A percentile compares a stretch with the other conserved stretches of the same genome.
Conservation (phyloP, 2,797 vertebrate genomes). For the Premnoplex brunnescens region DNA sequence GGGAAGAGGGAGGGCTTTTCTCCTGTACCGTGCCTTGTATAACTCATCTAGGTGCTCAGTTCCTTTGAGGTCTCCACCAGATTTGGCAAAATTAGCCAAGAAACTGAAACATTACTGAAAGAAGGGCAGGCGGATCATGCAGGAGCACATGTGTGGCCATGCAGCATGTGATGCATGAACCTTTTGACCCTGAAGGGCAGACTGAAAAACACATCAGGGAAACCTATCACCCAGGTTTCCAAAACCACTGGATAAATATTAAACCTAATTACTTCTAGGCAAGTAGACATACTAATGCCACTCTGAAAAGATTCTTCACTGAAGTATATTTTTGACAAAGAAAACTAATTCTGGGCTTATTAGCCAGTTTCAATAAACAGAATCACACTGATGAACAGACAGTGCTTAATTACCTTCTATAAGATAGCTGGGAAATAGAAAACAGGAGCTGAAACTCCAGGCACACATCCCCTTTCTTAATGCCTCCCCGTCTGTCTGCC, state of each 20-base stretch:
- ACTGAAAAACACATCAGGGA: accelerated
- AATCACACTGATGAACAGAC: neutral
- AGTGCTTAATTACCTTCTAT: neutral
- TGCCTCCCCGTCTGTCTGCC: neutral
- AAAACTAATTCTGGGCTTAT: neutral
- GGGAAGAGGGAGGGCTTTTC: neutral
- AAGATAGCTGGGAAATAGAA: neutral
- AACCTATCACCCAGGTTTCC: neutral
- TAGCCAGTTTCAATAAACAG: neutral
- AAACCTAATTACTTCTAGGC: neutral
- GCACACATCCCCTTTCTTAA: neutral
- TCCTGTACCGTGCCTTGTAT: neutral
- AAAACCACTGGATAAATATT: neutral
- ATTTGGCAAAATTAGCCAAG: neutral
- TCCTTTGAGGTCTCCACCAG: neutral
- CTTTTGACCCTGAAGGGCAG: neutral
- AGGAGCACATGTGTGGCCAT: neutral
- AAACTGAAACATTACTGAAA: neutral
- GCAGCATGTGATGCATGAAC: neutral
- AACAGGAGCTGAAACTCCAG: neutral
- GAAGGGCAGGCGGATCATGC: neutral
- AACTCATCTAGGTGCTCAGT: neutral
- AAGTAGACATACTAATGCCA: neutral
- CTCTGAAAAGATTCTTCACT: neutral
- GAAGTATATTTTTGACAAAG: neutral